Conservation (phyloP, 2,797 vertebrate species). For the Fistularia commersonii region DNA sequence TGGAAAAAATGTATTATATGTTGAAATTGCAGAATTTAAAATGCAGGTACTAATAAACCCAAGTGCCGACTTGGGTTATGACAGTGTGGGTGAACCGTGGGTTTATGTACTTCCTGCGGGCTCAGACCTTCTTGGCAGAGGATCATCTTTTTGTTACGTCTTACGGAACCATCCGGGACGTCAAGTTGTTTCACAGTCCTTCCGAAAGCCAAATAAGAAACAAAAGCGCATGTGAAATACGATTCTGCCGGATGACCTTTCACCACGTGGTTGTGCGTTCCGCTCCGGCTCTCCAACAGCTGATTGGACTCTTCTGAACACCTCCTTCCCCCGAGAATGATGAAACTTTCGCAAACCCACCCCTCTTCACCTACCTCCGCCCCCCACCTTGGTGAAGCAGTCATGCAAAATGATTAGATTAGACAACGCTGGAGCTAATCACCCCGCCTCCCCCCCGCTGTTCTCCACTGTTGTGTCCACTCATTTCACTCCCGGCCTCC, state of each 20-base stretch:
- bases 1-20: too few species aligned
- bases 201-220: neutral
- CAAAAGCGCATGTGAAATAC: conserved; percentile 9
- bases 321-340: neutral
- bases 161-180: neutral
- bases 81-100: too few species aligned
- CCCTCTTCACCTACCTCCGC: neutral
- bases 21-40: too few species aligned
- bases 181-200: neutral
- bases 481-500: conserved; percentile 2
- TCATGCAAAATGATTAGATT: conserved; percentile 74
- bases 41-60: too few species aligned
- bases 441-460: conserved; percentile 26
- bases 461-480: conserved; percentile 14
- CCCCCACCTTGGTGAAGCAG: conserved; percentile 28
- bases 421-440: conserved; percentile 58
- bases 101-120: too few species aligned
- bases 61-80: too few species aligned
- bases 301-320: neutral
- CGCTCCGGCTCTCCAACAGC: conserved; percentile 7
- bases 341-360: neutral
- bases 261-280: conserved; percentile 7
- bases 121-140: too few species aligned
- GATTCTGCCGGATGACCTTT: neutral
- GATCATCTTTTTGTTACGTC: too few species aligned